Evolutionary conservation across 37 sponge, comb jelly and placozoan species (phyloP).

Genomic region (Corticium candelabrum): DNA sequence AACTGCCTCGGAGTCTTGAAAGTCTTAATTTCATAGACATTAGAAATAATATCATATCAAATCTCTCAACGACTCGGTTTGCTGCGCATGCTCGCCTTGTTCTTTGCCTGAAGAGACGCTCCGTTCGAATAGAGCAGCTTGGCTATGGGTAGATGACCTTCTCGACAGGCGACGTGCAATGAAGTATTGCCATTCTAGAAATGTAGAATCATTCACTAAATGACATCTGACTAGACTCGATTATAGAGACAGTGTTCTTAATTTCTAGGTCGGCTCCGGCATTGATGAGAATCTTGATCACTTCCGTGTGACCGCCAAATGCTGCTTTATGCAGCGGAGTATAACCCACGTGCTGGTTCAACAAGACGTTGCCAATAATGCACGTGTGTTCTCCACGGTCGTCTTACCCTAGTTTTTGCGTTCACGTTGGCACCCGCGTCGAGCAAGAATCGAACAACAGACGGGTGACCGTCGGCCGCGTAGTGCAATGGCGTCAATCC

Average conservation of each 20-base stretch:
- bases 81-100: conserved; percentile 14
- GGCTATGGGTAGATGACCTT: conserved; percentile 22
- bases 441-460: background rate
- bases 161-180: conserved; percentile 20
- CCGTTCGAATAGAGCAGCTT: conserved; percentile 12
- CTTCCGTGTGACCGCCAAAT: conserved; percentile 20
- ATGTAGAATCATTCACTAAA: background rate
- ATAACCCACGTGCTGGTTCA: conserved; percentile 10
- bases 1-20: conserved; percentile 25
- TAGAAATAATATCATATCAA: background rate
- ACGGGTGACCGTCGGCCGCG: conserved; percentile 8
- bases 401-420: conserved; percentile 7
- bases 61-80: background rate
- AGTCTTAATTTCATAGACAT: conserved; percentile 5
- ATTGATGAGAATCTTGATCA: conserved; percentile 12
- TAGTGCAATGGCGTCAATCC: conserved; percentile 33
- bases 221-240: background rate
- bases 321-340: conserved; percentile 39
- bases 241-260: conserved; percentile 8
- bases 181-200: conserved; percentile 27
- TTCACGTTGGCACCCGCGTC: conserved; percentile 2
- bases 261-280: background rate
- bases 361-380: background rate
- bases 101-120: conserved; percentile 14
- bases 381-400: too few species aligned